These are phyloP conservation scores for Pyrocephalus nanus DNA, from an alignment of 2,797 vertebrate genomes.

Conservation along the genomic window DNA sequence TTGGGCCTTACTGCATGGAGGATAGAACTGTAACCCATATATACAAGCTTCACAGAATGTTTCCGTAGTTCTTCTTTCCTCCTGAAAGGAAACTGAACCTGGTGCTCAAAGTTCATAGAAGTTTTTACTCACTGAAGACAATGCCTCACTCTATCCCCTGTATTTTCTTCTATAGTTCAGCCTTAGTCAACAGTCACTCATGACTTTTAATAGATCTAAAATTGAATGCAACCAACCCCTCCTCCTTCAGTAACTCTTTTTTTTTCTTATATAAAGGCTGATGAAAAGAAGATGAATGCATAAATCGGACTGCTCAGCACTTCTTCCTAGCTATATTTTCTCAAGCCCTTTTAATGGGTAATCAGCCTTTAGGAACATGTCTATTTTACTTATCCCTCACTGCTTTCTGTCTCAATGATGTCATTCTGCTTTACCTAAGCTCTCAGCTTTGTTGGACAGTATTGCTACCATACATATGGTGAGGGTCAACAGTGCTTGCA, in stretches of 20 bases:
- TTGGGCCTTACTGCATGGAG: background rate
- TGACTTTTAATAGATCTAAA: constrained; percentile 43
- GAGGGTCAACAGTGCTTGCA: background rate
- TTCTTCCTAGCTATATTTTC: background rate
- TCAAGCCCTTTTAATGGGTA: background rate
- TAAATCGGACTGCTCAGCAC: background rate
- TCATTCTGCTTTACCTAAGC: constrained; percentile 1
- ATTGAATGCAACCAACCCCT: background rate
- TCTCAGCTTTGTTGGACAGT: background rate
- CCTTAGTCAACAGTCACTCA: background rate
- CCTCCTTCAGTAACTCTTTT: background rate
- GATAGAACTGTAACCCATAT: background rate
- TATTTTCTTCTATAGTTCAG: background rate
- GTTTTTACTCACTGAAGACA: background rate
- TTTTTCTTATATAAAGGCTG: background rate
- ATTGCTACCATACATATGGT: background rate
- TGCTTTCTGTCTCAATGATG: background rate
- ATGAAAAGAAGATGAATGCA: background rate
- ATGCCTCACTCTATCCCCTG: background rate
- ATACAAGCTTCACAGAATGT: background rate
- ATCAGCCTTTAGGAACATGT: background rate
- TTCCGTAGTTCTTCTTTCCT: background rate
- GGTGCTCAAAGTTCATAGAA: background rate
- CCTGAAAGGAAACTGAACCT: background rate
- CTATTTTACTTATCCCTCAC: background rate